phyloP scores from a whole-genome alignment of 2,113 vertebrate species.

The Herpailurus yagouaroundi region DNA sequence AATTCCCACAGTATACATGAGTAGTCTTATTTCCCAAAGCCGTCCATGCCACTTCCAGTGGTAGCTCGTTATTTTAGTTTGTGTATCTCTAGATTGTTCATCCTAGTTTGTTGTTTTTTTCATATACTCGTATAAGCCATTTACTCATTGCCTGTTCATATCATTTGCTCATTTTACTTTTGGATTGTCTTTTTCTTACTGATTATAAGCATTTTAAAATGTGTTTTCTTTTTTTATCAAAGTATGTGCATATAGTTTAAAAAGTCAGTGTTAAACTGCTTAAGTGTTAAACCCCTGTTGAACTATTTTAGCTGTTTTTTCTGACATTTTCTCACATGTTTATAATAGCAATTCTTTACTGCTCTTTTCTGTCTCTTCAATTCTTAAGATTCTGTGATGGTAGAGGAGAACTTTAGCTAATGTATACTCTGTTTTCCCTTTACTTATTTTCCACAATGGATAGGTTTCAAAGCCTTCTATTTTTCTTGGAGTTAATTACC shows the following conservation, averaged over 20 bases:
- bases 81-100: not conserved
- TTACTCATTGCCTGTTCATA: not conserved
- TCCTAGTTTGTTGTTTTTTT: not conserved
- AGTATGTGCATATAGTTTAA: not conserved
- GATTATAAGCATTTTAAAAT: not conserved
- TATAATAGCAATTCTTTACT: not conserved
- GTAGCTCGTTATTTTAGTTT: not conserved
- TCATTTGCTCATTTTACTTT: not conserved
- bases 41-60: not conserved
- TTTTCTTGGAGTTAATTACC: constrained; percentile 30
- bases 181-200: not conserved
- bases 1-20: not conserved
- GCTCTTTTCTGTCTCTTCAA: not conserved
- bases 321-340: not conserved
- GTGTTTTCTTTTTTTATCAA: not conserved
- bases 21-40: not conserved
- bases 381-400: not conserved
- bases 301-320: constrained; percentile 9
- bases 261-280: constrained; percentile 5
- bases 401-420: constrained; percentile 2
- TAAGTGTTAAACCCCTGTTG: not conserved
- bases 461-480: not conserved
- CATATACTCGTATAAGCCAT: not conserved
- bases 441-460: not conserved
- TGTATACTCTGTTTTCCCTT: not conserved